These are phyloP conservation scores for Paraescarpia echinospica DNA, from an alignment of 1,140 invertebrate species.

Conservation along the genomic window DNA sequence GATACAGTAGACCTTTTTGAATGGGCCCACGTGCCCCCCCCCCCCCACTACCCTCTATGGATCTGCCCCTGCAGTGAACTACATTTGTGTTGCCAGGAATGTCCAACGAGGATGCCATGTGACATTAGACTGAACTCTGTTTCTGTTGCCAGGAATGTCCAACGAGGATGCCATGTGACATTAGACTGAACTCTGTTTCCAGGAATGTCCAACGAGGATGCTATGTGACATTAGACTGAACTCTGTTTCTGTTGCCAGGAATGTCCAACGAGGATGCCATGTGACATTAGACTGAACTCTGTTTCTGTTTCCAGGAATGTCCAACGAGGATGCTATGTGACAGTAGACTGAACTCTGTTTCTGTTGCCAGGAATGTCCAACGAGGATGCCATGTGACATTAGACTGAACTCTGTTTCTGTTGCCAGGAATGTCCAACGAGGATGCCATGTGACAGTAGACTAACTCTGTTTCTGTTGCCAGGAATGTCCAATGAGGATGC, in stretches of 20 bases:
- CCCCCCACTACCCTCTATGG: too few relatives aligned
- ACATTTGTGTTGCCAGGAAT: too few relatives aligned
- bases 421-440: constrained; percentile 62
- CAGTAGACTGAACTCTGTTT: constrained; percentile 69
- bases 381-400: constrained; percentile 84
- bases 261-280: constrained; percentile 75
- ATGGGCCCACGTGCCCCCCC: too few relatives aligned
- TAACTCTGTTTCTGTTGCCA: constrained; percentile 33
- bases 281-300: constrained; percentile 72
- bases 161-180: constrained; percentile 80
- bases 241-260: constrained; percentile 41
- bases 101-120: too few relatives aligned
- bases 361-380: constrained; percentile 49
- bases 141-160: constrained; percentile 46
- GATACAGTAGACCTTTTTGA: too few relatives aligned
- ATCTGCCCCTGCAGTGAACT: too few relatives aligned
- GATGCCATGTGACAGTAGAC: constrained; percentile 80
- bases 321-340: constrained; percentile 76
- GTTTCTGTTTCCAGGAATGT: constrained; percentile 45
- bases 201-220: constrained; percentile 68
- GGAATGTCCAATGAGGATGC: constrained; percentile 70
- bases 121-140: not conserved
- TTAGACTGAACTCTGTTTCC: constrained; percentile 67
- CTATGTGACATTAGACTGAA: constrained; percentile 80
- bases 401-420: constrained; percentile 64